These are phyloP conservation scores for Battus philenor DNA, from an alignment of 1,140 invertebrate species.

Conservation along the genomic window DNA sequence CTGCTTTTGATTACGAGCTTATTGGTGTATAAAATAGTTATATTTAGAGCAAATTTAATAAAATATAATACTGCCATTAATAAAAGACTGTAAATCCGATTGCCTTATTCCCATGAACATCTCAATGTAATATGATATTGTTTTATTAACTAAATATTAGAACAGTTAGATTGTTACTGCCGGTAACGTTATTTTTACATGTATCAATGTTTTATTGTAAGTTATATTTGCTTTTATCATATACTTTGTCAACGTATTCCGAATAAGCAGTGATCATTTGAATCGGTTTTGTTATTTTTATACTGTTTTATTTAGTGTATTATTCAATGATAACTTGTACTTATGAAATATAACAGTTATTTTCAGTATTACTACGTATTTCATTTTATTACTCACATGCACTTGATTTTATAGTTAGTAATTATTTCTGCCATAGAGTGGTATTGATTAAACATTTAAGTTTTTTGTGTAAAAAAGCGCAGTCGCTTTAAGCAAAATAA, in stretches of 20 bases:
- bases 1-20: no score
- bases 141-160: not conserved
- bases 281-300: constrained; percentile 48
- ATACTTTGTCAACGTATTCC: constrained; percentile 6
- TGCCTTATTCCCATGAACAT: constrained; percentile 6
- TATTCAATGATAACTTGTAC: constrained; percentile 55
- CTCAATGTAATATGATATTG: not conserved
- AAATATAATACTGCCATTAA: constrained; percentile 9
- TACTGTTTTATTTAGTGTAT: constrained; percentile 43
- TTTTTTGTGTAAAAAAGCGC: no score
- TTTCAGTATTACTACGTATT: constrained; percentile 37
- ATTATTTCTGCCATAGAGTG: no score
- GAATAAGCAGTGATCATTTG: constrained; percentile 12
- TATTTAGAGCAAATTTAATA: not conserved
- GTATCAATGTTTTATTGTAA: constrained; percentile 4
- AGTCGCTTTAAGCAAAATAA: no score
- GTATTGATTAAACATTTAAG: no score
- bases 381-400: no score
- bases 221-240: constrained; percentile 9
- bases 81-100: constrained; percentile 15
- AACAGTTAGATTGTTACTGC: constrained; percentile 6
- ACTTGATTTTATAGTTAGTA: no score
- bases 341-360: constrained; percentile 67
- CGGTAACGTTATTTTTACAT: constrained; percentile 8
- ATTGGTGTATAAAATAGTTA: no score